Percentiles rank a stretch among this genome's conserved stretches.
These are phyloP conservation scores for Amphibalanus amphitrite DNA, from an alignment of 1,140 invertebrate species.

Conservation along the genomic window DNA sequence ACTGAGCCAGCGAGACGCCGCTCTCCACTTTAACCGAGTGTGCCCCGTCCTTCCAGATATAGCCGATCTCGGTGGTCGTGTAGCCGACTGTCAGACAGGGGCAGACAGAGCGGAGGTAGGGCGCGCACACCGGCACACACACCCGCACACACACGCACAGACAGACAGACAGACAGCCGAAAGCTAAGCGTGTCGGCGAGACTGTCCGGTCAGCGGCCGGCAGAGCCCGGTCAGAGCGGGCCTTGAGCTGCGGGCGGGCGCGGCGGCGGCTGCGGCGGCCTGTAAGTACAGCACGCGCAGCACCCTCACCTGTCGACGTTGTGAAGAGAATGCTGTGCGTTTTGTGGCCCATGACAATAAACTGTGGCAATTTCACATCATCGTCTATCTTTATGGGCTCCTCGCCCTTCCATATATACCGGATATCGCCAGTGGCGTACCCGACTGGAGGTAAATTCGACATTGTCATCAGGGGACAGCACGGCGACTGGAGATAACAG, in stretches of 20 bases:
- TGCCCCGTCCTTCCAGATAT: conserved; percentile 39
- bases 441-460: conserved; percentile 64
- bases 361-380: conserved; percentile 28
- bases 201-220: background rate
- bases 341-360: conserved; percentile 4
- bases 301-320: background rate
- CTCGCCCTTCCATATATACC: conserved; percentile 67
- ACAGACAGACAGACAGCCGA: no score
- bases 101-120: background rate
- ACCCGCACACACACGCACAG: no score
- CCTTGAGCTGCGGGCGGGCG: background rate
- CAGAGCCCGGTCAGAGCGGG: background rate
- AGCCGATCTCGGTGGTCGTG: background rate
- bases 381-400: conserved; percentile 27
- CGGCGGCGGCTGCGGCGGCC: no score
- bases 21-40: conserved; percentile 76
- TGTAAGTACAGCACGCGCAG: background rate
- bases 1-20: conserved; percentile 83
- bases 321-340: background rate
- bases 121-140: no score
- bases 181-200: background rate
- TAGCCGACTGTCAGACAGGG: background rate
- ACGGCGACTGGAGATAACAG: no score
- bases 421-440: conserved; percentile 94
- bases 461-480: no score